phyloP scores from a whole-genome alignment of 1,140 invertebrate species.

The Dryas iulia region DNA sequence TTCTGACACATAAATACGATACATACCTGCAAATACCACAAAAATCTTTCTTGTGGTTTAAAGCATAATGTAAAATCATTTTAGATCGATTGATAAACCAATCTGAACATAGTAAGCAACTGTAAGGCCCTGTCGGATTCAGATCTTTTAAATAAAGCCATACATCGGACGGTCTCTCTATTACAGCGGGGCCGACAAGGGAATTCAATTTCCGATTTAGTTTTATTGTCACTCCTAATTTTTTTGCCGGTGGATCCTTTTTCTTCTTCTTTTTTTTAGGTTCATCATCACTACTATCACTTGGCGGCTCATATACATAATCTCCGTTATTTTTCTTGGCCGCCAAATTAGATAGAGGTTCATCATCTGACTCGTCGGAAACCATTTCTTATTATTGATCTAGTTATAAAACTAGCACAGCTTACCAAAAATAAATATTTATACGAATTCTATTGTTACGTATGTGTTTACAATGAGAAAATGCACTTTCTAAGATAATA shows the following conservation, averaged over 20 bases:
- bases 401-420: neutral
- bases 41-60: conserved; percentile 76
- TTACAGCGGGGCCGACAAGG: conserved; percentile 38
- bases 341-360: conserved; percentile 68
- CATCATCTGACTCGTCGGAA: conserved; percentile 74
- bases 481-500: neutral
- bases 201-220: conserved; percentile 42
- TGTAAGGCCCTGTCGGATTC: conserved; percentile 69
- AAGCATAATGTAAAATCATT: conserved; percentile 69
- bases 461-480: neutral
- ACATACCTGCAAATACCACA: conserved; percentile 75
- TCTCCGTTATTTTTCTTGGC: conserved; percentile 55
- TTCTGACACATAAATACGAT: neutral
- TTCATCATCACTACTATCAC: conserved; percentile 13
- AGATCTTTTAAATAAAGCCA: conserved; percentile 76
- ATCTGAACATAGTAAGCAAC: conserved; percentile 69
- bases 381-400: conserved; percentile 38
- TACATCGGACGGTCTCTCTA: conserved; percentile 66
- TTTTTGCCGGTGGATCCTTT: conserved; percentile 31
- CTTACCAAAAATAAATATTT: neutral
- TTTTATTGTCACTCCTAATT: conserved; percentile 51
- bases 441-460: neutral
- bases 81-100: conserved; percentile 76
- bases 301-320: conserved; percentile 11
- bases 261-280: conserved; percentile 50